Conservation (phyloP, 2,888 invertebrate genomes). For the Formica aserva region DNA sequence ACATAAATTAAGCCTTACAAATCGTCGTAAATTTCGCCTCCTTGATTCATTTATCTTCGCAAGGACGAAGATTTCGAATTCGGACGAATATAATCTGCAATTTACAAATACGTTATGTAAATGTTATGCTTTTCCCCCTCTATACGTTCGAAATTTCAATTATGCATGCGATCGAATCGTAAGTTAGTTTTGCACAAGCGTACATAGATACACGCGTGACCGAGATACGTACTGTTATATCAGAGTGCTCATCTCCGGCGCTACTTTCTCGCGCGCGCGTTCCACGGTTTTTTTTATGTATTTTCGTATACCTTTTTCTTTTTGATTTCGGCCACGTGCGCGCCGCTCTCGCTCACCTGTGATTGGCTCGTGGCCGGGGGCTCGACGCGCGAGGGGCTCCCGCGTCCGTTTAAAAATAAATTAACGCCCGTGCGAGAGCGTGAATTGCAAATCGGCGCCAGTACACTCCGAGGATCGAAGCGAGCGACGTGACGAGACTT, state of each 20-base stretch:
- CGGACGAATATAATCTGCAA: background rate
- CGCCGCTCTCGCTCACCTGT: conserved; percentile 56
- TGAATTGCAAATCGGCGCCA: conserved; percentile 70
- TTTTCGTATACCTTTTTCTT: background rate
- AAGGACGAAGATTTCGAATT: background rate
- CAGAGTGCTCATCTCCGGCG: background rate
- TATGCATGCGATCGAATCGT: conserved; percentile 26
- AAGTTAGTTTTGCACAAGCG: background rate
- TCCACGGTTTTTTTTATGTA: background rate
- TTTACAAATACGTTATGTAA: background rate
- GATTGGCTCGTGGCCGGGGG: conserved; percentile 76
- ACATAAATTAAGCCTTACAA: background rate
- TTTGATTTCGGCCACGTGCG: conserved; percentile 14
- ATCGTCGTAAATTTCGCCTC: background rate
- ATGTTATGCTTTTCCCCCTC: background rate
- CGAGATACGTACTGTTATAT: background rate
- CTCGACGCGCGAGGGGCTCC: conserved; percentile 53
- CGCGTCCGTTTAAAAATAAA: conserved; percentile 79
- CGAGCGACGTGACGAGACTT: background rate
- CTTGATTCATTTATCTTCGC: background rate
- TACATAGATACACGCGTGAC: background rate
- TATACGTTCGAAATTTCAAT: background rate
- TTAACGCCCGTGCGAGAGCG: conserved; percentile 62
- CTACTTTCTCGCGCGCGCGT: background rate
- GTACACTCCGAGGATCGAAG: conserved; percentile 74